Evolutionary conservation across 2,888 invertebrate species (phyloP), one percentile per base, ranked within the genome.

Genomic region (Rugalucina vietnamica): DNA sequence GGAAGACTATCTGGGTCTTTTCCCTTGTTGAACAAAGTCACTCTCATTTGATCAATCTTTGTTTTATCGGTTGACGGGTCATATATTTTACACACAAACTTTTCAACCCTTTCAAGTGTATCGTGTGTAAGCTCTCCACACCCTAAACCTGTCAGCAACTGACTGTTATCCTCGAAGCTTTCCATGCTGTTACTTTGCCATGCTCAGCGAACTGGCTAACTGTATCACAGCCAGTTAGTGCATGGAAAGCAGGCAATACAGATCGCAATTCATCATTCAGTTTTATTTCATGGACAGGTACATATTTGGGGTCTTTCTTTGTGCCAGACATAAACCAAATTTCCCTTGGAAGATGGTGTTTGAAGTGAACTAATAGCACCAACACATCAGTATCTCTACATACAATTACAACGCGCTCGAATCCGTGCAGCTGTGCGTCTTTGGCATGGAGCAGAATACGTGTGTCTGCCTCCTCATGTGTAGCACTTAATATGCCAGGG

Each of bases 191-290:
- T 12, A 12, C 12, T n/a, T 5, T 54, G 54, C n/a, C 54, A 54
- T 12, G 54, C 8, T 5, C 21, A 21, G 8, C 54, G n/a, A 54
- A 54, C 54, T 54, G 8, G n/a, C n/a, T 12, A n/a, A 54, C 12
- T 54, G 54, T 54, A n/a, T 54, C n/a, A 12, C 54, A 21, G 8
- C n/a, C n/a, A 27, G 29, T 60, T 2, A 60, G 27, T 27, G 29
- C 60, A 60, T 60, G 60, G 60, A 60, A 60, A 60, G 60, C 60
- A 60, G 60, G 29, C 60, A 60, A 60, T 60, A 27, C 60, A 60
- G 60, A 60, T 60, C 60, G 4, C 29, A 27, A 60, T 24, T 24
- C 60, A 60, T 24, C 60, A 12, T 43, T 43, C 43, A 43, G 43
- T 8, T 43, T 43, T 18, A 43, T 43, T 43, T 43, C 43, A 43